Conservation (phyloP, 2,888 invertebrate genomes). For the Cephus pulcher region DNA sequence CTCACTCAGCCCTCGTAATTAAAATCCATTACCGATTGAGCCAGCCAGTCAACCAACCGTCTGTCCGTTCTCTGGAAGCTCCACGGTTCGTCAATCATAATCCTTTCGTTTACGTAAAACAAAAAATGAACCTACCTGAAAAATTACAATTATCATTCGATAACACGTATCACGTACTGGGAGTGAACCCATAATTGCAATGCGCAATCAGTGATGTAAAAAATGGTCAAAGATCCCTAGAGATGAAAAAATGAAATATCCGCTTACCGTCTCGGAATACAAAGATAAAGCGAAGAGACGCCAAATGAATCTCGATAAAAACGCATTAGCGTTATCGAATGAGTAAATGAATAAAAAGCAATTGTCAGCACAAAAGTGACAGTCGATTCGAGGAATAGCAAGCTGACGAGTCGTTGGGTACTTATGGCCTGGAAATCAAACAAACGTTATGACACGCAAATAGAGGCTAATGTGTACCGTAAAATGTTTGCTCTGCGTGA, state of each 20-base stretch:
- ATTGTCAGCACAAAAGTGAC: background rate
- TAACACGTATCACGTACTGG: background rate
- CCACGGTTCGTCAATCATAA: background rate
- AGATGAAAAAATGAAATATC: background rate
- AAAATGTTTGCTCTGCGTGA: slow-evolving; percentile 35
- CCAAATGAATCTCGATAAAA: background rate
- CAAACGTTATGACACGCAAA: slow-evolving; percentile 22
- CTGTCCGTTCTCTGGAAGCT: background rate
- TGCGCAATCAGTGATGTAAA: background rate
- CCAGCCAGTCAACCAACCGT: background rate
- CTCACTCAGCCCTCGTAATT: slow-evolving; percentile 19
- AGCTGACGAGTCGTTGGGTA: background rate
- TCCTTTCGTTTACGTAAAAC: background rate
- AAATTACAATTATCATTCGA: background rate
- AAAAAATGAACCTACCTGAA: background rate
- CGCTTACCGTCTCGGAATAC: background rate
- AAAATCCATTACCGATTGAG: slow-evolving; percentile 25
- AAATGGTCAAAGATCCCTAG: background rate
- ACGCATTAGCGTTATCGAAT: background rate
- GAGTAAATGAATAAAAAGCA: background rate
- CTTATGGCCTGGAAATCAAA: background rate
- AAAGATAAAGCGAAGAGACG: background rate
- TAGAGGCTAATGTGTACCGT: slow-evolving; percentile 41
- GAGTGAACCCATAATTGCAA: too few relatives aligned
- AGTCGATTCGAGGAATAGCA: background rate